A percentile compares a stretch with the other conserved stretches of the same genome.
These are phyloP conservation scores for Cryptus viduatorius DNA, from an alignment of 2,888 invertebrate genomes.

Conservation along the genomic window DNA sequence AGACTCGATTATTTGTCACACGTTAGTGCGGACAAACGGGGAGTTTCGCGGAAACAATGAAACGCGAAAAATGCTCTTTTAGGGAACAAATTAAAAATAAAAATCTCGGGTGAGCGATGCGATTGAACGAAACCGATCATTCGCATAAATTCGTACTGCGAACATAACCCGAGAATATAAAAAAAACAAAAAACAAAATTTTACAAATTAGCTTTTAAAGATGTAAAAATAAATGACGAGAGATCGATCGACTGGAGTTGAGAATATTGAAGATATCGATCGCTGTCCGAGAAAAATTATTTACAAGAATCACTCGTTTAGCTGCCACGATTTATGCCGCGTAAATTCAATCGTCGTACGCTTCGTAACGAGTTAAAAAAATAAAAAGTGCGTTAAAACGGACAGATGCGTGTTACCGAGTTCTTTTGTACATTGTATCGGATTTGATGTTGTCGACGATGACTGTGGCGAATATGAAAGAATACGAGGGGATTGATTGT, in stretches of 20 bases:
- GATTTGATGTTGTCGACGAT: constrained; percentile 69
- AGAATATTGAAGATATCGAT: constrained; percentile 67
- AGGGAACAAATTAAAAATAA: not conserved
- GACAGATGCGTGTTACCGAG: constrained; percentile 63
- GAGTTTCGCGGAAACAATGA: constrained; percentile 14
- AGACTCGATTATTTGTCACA: constrained; percentile 63
- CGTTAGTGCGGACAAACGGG: constrained; percentile 16
- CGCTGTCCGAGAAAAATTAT: constrained; percentile 11
- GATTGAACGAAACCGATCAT: not conserved
- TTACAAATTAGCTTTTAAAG: constrained; percentile 66
- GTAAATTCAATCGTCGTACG: constrained; percentile 44
- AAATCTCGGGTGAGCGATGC: constrained; percentile 5
- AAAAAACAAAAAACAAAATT: constrained; percentile 31
- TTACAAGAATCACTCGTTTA: constrained; percentile 34
- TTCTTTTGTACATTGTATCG: constrained; percentile 71
- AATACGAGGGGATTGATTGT: constrained; percentile 61
- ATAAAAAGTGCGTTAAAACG: constrained; percentile 55
- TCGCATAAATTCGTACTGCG: not conserved
- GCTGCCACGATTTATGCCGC: constrained; percentile 28
- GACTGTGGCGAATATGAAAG: constrained; percentile 54
- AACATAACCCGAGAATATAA: not conserved
- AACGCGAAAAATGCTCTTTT: constrained; percentile 15
- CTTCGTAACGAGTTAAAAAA: constrained; percentile 45
- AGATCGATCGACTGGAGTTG: constrained; percentile 34
- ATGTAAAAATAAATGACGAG: constrained; percentile 48